Percentiles rank a stretch among this genome's conserved stretches.
These are phyloP conservation scores for Camelus bactrianus DNA, from an alignment of 2,113 vertebrate species.

Conservation along the genomic window DNA sequence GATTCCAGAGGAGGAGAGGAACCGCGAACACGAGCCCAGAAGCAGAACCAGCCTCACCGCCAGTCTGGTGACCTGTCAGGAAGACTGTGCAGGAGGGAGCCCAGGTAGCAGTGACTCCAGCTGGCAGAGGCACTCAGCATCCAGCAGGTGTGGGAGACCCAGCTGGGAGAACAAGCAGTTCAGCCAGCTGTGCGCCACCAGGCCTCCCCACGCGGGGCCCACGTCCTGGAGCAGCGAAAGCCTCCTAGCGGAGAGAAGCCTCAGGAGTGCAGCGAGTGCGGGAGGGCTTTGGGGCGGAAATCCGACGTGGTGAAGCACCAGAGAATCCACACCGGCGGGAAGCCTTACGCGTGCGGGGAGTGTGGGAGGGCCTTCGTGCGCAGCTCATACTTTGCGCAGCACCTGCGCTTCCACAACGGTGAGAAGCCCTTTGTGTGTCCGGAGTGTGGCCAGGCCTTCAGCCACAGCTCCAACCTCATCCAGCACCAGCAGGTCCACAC, in stretches of 20 bases:
- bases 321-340: neutral
- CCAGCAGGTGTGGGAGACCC: neutral
- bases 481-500: neutral
- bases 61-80: too few relatives aligned
- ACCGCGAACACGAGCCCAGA: neutral
- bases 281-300: neutral
- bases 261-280: accelerated
- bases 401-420: neutral
- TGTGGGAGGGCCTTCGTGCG: slow-evolving; percentile 28
- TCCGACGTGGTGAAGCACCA: neutral
- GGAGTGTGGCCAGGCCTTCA: slow-evolving; percentile 53
- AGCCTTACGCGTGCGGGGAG: neutral
- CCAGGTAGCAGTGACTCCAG: accelerated
- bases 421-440: slow-evolving; percentile 48
- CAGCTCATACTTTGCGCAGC: neutral
- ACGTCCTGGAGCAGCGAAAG: neutral
- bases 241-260: neutral
- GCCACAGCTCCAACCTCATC: slow-evolving; percentile 65
- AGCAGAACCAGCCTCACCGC: neutral
- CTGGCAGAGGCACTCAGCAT: neutral
- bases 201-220: accelerated
- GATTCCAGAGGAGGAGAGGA: neutral
- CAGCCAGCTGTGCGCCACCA: neutral
- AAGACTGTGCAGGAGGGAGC: too few relatives aligned
- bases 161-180: neutral